phyloP scores from a whole-genome alignment of 2,888 invertebrate genomes.

The Cartodere bifasciata region DNA sequence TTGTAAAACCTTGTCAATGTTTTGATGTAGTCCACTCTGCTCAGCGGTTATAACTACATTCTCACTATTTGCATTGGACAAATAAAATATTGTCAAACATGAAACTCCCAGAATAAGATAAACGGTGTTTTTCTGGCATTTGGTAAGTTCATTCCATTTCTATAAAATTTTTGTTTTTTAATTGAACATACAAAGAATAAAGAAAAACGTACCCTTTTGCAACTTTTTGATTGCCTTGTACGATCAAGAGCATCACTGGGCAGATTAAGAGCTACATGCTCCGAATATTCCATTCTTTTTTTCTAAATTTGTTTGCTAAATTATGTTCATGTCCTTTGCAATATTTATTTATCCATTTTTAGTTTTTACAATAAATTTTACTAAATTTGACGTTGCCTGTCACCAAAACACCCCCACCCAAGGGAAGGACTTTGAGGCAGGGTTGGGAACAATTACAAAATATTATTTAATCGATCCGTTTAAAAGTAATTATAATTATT shows the following conservation, averaged over 20 bases:
- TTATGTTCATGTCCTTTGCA: too few relatives aligned
- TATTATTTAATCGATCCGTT: too few relatives aligned
- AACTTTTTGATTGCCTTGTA: slow-evolving; percentile 19
- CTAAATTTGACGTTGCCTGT: too few relatives aligned
- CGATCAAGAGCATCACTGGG: slow-evolving; percentile 14
- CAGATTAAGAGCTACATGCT: slow-evolving; percentile 11
- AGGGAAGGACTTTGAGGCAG: too few relatives aligned
- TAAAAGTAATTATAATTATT: too few relatives aligned
- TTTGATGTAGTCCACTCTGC: not conserved
- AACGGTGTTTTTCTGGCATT: slow-evolving; percentile 67
- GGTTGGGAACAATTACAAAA: too few relatives aligned
- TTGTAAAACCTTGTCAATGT: not conserved
- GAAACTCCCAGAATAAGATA: slow-evolving; percentile 48
- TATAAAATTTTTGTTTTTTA: slow-evolving; percentile 31
- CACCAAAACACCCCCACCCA: too few relatives aligned
- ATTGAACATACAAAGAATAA: not conserved
- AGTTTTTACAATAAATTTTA: too few relatives aligned
- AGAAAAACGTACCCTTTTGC: slow-evolving; percentile 21
- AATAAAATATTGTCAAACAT: slow-evolving; percentile 45
- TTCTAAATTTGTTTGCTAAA: too few relatives aligned
- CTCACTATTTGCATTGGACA: slow-evolving; percentile 34
- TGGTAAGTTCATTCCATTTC: slow-evolving; percentile 79
- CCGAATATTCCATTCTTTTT: slow-evolving; percentile 9
- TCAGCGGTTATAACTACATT: not conserved
- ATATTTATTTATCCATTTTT: too few relatives aligned